Conservation (phyloP, 2,113 vertebrate genomes). For the Blennius ocellaris region DNA sequence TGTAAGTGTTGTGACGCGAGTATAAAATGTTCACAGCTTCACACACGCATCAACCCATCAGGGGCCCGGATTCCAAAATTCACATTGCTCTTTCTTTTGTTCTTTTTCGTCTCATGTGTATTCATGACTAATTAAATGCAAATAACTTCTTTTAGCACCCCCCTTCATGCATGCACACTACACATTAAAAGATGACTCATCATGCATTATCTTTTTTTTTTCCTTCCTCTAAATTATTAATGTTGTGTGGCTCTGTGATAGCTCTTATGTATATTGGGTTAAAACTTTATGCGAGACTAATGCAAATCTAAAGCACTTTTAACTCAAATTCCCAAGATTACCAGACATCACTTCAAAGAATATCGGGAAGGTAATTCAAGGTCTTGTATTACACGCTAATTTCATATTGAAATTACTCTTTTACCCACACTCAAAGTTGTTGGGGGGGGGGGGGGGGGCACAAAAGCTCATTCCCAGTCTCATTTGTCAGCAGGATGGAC, state of each 20-base stretch:
- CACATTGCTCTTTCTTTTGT: conserved; percentile 36
- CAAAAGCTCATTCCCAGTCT: not conserved
- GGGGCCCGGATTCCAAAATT: conserved; percentile 38
- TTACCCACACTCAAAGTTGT: conserved; percentile 5
- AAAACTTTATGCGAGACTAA: not conserved
- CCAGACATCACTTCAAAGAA: not conserved
- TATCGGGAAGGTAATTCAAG: conserved; percentile 13
- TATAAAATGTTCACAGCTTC: conserved; percentile 28
- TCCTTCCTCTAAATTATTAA: conserved; percentile 11
- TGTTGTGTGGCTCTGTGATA: conserved; percentile 1
- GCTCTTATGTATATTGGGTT: not conserved
- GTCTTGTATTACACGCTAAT: not conserved
- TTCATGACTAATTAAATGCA: conserved; percentile 55
- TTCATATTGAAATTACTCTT: conserved; percentile 5
- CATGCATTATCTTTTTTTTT: not conserved
- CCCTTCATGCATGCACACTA: conserved; percentile 22
- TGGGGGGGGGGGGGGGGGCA: conserved; percentile 1
- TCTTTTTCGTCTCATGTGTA: conserved; percentile 44
- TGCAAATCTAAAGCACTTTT: not conserved
- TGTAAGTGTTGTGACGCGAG: conserved; percentile 47
- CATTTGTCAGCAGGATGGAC: not conserved
- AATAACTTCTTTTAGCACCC: conserved; percentile 31
- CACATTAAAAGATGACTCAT: conserved; percentile 39
- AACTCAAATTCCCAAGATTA: conserved; percentile 4
- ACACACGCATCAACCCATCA: conserved; percentile 23